These are phyloP conservation scores for Pterocles orientalis DNA, from an alignment of 2,113 vertebrate species.

Conservation along the genomic window DNA sequence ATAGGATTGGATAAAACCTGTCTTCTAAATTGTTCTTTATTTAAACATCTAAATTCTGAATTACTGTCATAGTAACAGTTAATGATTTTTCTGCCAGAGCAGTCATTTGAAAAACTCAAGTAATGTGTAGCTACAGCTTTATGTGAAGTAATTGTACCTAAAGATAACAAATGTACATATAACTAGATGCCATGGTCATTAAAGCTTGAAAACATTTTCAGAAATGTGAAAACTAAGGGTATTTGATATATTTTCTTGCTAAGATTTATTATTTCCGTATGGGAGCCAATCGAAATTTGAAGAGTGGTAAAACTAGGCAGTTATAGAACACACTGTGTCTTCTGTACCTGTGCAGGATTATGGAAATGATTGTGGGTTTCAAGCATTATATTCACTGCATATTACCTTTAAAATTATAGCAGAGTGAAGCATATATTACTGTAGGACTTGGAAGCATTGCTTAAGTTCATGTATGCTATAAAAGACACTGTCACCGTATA, in stretches of 20 bases:
- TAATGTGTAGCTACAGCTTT: background rate
- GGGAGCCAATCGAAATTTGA: background rate
- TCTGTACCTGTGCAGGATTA: background rate
- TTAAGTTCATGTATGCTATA: background rate
- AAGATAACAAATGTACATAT: background rate
- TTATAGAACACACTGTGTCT: background rate
- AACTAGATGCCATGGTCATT: background rate
- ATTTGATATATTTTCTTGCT: background rate
- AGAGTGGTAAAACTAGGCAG: background rate
- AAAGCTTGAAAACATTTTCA: background rate
- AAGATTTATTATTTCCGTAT: background rate
- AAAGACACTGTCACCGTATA: background rate
- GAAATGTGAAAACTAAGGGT: background rate
- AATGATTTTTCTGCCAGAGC: conserved; percentile 44
- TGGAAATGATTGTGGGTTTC: background rate
- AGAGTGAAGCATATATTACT: background rate
- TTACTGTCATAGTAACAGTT: conserved; percentile 23
- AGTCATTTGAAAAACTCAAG: conserved; percentile 41
- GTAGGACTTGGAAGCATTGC: background rate
- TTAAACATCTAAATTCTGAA: conserved; percentile 62
- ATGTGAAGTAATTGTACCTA: background rate
- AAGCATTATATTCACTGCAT: background rate
- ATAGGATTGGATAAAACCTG: conserved; percentile 58
- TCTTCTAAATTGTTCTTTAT: conserved; percentile 61
- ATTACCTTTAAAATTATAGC: background rate